Evolutionary conservation across 2,888 invertebrate species (phyloP).

Genomic region (Plusia festucae): DNA sequence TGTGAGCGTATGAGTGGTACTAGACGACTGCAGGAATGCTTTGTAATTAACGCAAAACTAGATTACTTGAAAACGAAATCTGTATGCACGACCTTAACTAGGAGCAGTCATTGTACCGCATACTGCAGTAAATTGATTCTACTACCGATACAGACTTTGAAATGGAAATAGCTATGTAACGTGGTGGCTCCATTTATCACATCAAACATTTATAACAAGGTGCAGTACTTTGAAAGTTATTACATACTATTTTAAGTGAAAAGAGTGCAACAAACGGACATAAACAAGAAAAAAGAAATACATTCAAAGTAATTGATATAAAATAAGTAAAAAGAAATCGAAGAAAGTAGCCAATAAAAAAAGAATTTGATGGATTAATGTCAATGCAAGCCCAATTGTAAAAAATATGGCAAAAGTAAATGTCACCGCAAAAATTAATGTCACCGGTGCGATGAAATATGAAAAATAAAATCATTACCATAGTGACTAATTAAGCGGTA

Average conservation of each 20-base stretch:
- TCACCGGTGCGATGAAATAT: background rate
- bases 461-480: conserved; percentile 14
- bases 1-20: conserved; percentile 49
- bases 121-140: background rate
- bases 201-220: background rate
- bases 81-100: background rate
- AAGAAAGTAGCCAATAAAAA: background rate
- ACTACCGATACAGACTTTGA: background rate
- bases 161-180: background rate
- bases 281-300: background rate
- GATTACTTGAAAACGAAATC: conserved; percentile 9
- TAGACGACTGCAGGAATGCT: conserved; percentile 38
- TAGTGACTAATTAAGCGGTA: conserved; percentile 5
- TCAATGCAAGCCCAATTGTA: background rate
- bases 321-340: background rate
- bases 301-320: background rate
- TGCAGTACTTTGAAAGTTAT: background rate
- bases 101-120: background rate
- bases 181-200: background rate
- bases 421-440: background rate
- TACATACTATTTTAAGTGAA: background rate
- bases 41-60: conserved; percentile 31
- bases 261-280: background rate
- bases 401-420: background rate
- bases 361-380: conserved; percentile 3